Percentiles rank a stretch among this genome's conserved stretches.
phyloP scores from a whole-genome alignment of 1,140 invertebrate genomes.

The Aphaenogaster ashmeadi region DNA sequence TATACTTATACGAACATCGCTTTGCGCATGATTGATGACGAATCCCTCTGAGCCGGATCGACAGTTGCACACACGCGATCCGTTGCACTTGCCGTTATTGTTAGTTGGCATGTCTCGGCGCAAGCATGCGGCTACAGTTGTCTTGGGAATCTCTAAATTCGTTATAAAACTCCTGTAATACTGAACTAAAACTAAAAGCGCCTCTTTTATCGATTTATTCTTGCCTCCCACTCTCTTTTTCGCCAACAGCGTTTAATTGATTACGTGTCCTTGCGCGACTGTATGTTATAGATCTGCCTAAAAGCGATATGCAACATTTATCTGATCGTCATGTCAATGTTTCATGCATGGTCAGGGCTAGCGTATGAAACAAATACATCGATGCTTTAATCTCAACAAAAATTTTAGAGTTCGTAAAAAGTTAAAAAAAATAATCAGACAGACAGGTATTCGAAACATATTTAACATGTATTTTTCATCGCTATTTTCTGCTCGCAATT shows the following conservation, averaged over 20 bases:
- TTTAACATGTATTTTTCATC: neutral
- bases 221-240: neutral
- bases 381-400: neutral
- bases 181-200: neutral
- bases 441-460: neutral
- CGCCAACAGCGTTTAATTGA: neutral
- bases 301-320: constrained; percentile 21
- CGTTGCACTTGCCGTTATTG: constrained; percentile 70
- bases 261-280: neutral
- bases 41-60: constrained; percentile 67
- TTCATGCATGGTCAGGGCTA: neutral
- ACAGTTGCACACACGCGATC: constrained; percentile 58
- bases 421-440: neutral
- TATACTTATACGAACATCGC: constrained; percentile 77
- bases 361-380: neutral
- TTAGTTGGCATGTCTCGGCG: constrained; percentile 38
- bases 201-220: constrained; percentile 22
- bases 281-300: neutral
- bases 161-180: neutral
- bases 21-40: constrained; percentile 76
- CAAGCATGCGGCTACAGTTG: constrained; percentile 30
- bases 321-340: neutral
- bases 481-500: neutral
- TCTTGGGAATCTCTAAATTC: constrained; percentile 48
- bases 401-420: neutral